Conservation (phyloP, 1,140 invertebrate genomes). For the Ceratosolen fusciceps region DNA sequence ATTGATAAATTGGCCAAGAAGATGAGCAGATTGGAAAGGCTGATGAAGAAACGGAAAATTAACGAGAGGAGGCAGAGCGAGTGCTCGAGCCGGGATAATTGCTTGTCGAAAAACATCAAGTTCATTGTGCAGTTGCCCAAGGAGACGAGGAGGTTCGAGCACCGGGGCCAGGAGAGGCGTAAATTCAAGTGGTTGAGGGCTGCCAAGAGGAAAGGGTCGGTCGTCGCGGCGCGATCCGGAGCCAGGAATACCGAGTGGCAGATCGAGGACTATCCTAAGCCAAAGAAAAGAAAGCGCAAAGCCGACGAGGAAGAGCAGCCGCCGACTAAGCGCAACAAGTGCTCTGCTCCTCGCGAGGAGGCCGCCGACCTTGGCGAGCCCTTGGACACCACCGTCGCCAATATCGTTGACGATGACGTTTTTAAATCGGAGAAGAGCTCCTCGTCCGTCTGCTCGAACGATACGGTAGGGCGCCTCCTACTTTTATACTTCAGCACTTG, state of each 20-base stretch:
- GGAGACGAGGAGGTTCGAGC: neutral
- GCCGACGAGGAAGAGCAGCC: neutral
- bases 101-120: conserved; percentile 39
- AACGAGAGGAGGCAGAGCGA: conserved; percentile 22
- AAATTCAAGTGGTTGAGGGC: conserved; percentile 2
- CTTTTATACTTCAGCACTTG: no score
- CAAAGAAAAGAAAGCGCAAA: neutral
- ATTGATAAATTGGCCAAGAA: conserved; percentile 50
- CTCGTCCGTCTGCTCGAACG: no score
- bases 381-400: no score
- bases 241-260: conserved; percentile 12
- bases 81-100: conserved; percentile 25
- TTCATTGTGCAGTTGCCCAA: conserved; percentile 20
- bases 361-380: no score
- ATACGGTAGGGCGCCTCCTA: no score
- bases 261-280: conserved; percentile 15
- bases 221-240: neutral
- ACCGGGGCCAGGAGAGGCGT: conserved; percentile 8
- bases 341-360: no score
- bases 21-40: conserved; percentile 52
- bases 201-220: neutral
- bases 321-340: neutral
- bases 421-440: neutral
- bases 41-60: conserved; percentile 50
- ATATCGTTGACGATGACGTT: no score